A percentile compares a stretch with the other conserved stretches of the same genome.
Conservation (phyloP, 2,888 invertebrate species). For the Strigamia crassipes region DNA sequence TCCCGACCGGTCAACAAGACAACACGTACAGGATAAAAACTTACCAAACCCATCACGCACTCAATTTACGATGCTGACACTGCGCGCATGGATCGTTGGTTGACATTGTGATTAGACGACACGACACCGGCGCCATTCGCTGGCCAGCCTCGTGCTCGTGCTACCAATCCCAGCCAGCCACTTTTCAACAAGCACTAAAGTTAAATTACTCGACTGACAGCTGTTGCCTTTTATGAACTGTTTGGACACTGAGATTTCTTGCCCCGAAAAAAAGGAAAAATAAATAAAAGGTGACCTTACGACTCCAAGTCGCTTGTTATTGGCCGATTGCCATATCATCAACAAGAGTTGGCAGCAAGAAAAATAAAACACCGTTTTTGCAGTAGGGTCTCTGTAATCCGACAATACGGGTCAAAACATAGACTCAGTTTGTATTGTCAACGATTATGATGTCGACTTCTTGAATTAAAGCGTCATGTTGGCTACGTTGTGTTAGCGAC, state of each 20-base stretch:
- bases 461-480: too few relatives aligned
- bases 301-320: not conserved
- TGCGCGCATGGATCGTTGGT: not conserved
- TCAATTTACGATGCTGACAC: conserved; percentile 24
- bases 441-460: too few relatives aligned
- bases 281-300: not conserved
- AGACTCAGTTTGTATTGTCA: too few relatives aligned
- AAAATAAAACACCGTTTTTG: not conserved
- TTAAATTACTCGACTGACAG: not conserved
- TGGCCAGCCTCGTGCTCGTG: not conserved
- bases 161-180: not conserved
- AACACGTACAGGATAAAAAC: not conserved
- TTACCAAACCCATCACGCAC: conserved; percentile 22
- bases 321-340: not conserved
- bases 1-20: conserved; percentile 1
- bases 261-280: too few relatives aligned
- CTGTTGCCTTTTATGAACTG: not conserved
- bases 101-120: conserved; percentile 10
- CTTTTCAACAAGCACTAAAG: not conserved
- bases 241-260: not conserved
- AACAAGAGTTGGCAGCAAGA: not conserved
- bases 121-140: not conserved
- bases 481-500: too few relatives aligned
- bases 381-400: too few relatives aligned
- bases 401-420: too few relatives aligned